phyloP scores from a whole-genome alignment of 2,113 vertebrate species.

The Leucopsar rothschildi region DNA sequence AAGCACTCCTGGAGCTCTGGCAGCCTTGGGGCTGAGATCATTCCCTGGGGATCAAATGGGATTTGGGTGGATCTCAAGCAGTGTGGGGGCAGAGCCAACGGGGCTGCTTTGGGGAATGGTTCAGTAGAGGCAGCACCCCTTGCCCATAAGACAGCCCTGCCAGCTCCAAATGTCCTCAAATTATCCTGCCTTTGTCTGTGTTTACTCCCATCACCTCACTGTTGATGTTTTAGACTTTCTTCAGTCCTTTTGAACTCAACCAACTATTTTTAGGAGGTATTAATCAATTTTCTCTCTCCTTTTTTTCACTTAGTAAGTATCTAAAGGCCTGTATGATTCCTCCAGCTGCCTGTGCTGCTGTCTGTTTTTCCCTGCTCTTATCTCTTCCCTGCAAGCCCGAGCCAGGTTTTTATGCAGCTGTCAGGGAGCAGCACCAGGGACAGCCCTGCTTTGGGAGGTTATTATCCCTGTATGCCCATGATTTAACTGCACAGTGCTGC shows the following conservation, averaged over 20 bases:
- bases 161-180: neutral
- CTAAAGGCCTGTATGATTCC: neutral
- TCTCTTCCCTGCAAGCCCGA: neutral
- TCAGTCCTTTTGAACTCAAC: neutral
- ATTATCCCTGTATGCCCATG: neutral
- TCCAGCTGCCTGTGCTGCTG: neutral
- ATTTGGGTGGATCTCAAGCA: neutral
- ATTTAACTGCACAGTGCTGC: neutral
- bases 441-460: neutral
- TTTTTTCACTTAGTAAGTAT: neutral
- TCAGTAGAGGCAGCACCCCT: neutral
- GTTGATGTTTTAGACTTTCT: neutral
- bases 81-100: neutral
- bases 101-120: rapidly evolving
- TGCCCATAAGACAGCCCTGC: rapidly evolving
- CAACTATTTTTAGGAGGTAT: neutral
- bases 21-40: rapidly evolving
- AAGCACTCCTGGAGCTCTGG: neutral
- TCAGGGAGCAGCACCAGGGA: neutral
- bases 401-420: neutral
- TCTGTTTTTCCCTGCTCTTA: neutral
- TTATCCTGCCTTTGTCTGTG: neutral
- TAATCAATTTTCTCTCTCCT: neutral
- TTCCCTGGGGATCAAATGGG: neutral
- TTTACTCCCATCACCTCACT: neutral